phyloP scores from a whole-genome alignment of 1,140 invertebrate species.

The Drosophila lacteicornis region DNA sequence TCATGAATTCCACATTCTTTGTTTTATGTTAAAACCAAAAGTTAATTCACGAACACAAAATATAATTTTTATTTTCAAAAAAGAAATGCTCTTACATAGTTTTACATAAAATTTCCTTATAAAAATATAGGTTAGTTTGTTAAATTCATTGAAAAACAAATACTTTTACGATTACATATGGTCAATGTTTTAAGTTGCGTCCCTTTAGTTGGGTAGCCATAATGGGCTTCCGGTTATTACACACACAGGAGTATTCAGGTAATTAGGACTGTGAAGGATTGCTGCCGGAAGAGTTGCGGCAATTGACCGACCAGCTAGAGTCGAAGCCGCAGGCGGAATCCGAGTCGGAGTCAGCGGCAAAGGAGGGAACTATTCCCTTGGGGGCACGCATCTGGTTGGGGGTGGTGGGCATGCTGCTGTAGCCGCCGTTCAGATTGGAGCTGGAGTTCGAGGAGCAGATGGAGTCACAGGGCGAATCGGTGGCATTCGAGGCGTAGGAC shows the following conservation, averaged over 20 bases:
- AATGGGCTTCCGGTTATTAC: slow-evolving; percentile 5
- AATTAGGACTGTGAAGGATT: slow-evolving; percentile 51
- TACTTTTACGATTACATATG: slow-evolving; percentile 26
- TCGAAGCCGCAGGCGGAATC: slow-evolving; percentile 93
- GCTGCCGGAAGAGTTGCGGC: slow-evolving; percentile 48
- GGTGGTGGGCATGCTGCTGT: slow-evolving; percentile 87
- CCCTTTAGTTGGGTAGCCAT: slow-evolving; percentile 12
- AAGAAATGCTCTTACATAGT: neutral
- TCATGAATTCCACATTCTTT: no score
- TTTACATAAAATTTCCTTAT: neutral
- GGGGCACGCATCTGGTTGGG: slow-evolving; percentile 86
- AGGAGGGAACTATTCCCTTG: slow-evolving; percentile 63
- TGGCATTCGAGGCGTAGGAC: slow-evolving; percentile 85
- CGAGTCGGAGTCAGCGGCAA: slow-evolving; percentile 88
- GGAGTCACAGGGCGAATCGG: slow-evolving; percentile 77
- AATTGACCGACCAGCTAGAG: slow-evolving; percentile 87
- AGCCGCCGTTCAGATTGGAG: slow-evolving; percentile 78
- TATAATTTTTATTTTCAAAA: slow-evolving; percentile 2
- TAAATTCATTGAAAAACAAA: slow-evolving; percentile 12
- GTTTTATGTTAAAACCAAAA: neutral
- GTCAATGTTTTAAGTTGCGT: slow-evolving; percentile 30
- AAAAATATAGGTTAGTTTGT: slow-evolving; percentile 15
- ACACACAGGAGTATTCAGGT: slow-evolving; percentile 2
- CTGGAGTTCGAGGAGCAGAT: slow-evolving; percentile 79
- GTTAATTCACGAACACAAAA: neutral